A percentile compares a stretch with the other conserved stretches of the same genome.
phyloP scores from a whole-genome alignment of 1,140 invertebrate genomes.

The Drosophila arawakana region DNA sequence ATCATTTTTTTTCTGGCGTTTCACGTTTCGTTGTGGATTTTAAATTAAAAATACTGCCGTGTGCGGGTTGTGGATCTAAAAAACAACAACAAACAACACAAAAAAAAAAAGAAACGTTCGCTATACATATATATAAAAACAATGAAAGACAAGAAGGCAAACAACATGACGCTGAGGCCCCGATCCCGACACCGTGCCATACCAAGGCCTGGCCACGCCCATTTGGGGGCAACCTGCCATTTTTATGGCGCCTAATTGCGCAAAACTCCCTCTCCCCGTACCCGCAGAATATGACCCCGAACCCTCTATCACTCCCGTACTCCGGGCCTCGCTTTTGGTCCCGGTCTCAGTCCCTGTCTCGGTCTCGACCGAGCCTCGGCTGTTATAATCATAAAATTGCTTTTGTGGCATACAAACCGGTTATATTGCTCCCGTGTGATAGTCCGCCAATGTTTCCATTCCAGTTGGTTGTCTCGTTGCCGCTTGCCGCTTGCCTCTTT shows the following conservation, averaged over 20 bases:
- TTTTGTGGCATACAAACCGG: constrained; percentile 82
- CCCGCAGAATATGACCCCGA: constrained; percentile 21
- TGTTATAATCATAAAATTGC: constrained; percentile 84
- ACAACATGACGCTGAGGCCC: constrained; percentile 41
- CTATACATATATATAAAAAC: constrained; percentile 24
- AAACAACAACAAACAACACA: constrained; percentile 7
- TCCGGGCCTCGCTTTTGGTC: constrained; percentile 41
- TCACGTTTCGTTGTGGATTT: constrained; percentile 72
- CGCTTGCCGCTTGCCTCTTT: constrained; percentile 16
- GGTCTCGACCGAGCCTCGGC: constrained; percentile 67
- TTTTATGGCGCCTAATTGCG: constrained; percentile 83
- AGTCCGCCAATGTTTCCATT: constrained; percentile 58
- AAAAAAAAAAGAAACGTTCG: constrained; percentile 27
- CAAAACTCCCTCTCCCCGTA: constrained; percentile 41
- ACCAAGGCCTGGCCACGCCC: constrained; percentile 56
- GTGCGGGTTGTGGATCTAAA: constrained; percentile 56
- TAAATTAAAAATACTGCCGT: constrained; percentile 76
- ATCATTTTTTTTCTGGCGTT: constrained; percentile 38
- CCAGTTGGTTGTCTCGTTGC: constrained; percentile 47
- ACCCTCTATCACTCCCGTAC: background rate
- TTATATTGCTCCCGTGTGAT: constrained; percentile 82
- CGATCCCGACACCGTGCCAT: constrained; percentile 15
- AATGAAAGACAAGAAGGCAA: constrained; percentile 66
- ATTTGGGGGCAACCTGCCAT: constrained; percentile 68
- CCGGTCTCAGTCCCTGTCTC: constrained; percentile 16